Percentiles rank a stretch among this genome's conserved stretches.
Evolutionary conservation across 2,888 invertebrate genomes (phyloP).

Genomic region (Adineta ricciae): DNA sequence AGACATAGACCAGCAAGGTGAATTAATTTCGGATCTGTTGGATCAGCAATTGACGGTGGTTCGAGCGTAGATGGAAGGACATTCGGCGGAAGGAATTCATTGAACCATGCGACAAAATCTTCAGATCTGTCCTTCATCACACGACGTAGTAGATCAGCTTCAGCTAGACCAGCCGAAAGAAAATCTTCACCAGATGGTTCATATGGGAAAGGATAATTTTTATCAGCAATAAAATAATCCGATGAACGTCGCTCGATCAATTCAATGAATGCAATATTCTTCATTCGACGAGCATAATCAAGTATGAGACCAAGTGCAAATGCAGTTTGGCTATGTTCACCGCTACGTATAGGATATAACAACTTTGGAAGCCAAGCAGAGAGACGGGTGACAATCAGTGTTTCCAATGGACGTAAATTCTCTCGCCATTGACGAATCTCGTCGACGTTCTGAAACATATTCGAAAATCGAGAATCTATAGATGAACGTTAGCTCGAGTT

Average conservation of each 20-base stretch:
- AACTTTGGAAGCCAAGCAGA: neutral
- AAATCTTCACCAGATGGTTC: conserved; percentile 19
- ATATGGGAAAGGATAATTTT: neutral
- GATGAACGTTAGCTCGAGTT: no score
- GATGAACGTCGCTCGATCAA: neutral
- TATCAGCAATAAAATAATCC: neutral
- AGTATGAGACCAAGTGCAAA: neutral
- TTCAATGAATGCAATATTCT: neutral
- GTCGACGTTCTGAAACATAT: no score
- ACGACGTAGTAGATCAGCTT: conserved; percentile 5
- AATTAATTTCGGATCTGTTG: neutral
- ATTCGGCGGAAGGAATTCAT: neutral
- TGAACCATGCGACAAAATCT: neutral
- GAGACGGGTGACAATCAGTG: neutral
- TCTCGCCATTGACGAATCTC: neutral
- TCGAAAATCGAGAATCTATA: no score
- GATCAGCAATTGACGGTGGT: neutral
- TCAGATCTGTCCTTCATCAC: neutral
- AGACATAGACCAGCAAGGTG: conserved; percentile 8
- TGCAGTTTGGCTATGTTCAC: conserved; percentile 21
- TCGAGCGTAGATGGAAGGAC: neutral
- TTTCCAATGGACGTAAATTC: neutral
- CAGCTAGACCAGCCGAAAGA: neutral
- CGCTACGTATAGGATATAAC: neutral
- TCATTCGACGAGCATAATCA: neutral